Evolutionary conservation across 1,140 invertebrate species (phyloP), one percentile per base, ranked within the genome.

Genomic region (Ips nitidus): DNA sequence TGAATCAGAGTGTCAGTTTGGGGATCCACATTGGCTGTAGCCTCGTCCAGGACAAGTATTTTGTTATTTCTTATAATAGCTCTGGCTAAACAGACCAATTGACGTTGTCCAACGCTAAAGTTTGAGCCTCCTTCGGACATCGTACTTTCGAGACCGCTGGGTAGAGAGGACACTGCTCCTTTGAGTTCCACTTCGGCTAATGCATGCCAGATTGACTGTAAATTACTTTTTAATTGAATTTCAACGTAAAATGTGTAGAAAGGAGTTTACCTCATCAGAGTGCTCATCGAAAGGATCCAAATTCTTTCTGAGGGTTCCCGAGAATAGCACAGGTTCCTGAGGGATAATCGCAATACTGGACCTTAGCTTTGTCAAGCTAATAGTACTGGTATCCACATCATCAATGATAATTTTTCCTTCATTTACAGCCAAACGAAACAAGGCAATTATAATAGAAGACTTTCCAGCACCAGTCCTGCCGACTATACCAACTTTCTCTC

Each of bases 301-400:
- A 36, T 64, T 64, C 40, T 88, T 89, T 22, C 94, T 84, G 52
- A 95, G 75, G 5, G 87, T 87, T 0, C 91, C 93, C 5, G 89
- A 90, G 79, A 95, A 96, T 0, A 95, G 81, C 1, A 94, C 87
- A 1, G 92, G 92, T 69, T 89, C 90, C 81, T 95, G 93, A 4
- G 94, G 94, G 72, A 94, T 93, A 50, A 94, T 92, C 1, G 91
- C 89, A 7, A 95, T 88, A 66, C 86, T 86, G 1, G 85, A 84
- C 59, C 94, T 82, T 1, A 96, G 80, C 36, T 89, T 85, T 59
- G 87, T 85, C 3, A 95, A 79, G 0, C 87, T 84, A 42, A 95
- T 80, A 1, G 75, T 79, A 5, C 81, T 81, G 0, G 87, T 89
- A 67, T 93, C 85, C 1, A 88, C 79, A 4, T 80, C 86, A 77